Percentiles rank a stretch among this genome's conserved stretches.
phyloP scores from a whole-genome alignment of 2,113 vertebrate genomes.

The Dasyornis broadbenti region DNA sequence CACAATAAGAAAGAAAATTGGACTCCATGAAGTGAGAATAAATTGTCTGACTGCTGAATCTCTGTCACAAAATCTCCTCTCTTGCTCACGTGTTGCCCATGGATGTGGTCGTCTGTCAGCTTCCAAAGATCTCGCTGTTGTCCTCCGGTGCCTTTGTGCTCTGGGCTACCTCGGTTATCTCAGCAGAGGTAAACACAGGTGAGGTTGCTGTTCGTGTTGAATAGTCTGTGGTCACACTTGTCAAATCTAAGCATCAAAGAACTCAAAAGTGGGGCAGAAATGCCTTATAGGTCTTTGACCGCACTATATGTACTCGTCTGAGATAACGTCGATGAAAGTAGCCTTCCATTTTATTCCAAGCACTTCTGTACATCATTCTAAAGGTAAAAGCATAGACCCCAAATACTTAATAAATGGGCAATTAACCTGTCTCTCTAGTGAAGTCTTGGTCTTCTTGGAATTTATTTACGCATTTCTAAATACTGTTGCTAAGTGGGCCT shows the following conservation, averaged over 20 bases:
- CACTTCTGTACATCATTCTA: not conserved
- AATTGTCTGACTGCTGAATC: not conserved
- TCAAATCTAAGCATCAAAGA: not conserved
- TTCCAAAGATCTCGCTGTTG: rapidly evolving
- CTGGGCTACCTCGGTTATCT: not conserved
- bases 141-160: not conserved
- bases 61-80: not conserved
- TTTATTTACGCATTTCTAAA: not conserved
- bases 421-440: not conserved
- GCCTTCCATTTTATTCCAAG: rapidly evolving
- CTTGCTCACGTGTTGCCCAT: rapidly evolving
- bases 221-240: not conserved
- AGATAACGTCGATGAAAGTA: rapidly evolving
- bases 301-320: rapidly evolving
- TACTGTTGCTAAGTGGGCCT: not conserved
- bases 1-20: not conserved
- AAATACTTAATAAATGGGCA: not conserved
- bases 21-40: not conserved
- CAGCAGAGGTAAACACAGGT: not conserved
- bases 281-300: not conserved
- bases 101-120: not conserved
- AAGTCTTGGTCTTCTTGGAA: not conserved
- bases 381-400: not conserved
- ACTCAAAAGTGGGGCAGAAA: not conserved
- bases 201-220: rapidly evolving